Conservation (phyloP, 2,888 invertebrate species). For the Drosophila mayaguana region DNA sequence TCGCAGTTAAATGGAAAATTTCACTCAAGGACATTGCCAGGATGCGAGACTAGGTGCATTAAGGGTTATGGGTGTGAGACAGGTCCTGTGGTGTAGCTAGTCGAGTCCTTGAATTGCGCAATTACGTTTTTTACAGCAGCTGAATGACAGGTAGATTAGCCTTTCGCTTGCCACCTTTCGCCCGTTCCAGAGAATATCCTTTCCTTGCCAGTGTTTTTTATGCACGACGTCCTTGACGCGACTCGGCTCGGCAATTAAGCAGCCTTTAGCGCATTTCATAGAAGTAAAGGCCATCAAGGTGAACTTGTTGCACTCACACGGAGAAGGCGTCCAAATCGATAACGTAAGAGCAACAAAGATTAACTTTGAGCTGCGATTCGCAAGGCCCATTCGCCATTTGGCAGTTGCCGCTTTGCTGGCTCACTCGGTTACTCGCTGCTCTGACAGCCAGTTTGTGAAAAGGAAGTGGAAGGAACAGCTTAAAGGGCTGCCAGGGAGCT, state of each 20-base stretch:
- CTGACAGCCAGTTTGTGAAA: constrained; percentile 40
- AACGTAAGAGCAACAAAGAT: constrained; percentile 42
- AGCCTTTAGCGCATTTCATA: constrained; percentile 38
- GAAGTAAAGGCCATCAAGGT: constrained; percentile 54
- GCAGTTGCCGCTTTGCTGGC: constrained; percentile 8
- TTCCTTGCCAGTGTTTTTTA: constrained; percentile 42
- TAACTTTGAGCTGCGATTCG: constrained; percentile 28
- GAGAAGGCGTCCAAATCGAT: constrained; percentile 42
- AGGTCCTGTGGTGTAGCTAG: constrained; percentile 54
- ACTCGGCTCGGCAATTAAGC: constrained; percentile 20
- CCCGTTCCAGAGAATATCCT: constrained; percentile 59
- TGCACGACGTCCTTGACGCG: constrained; percentile 54
- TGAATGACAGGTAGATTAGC: constrained; percentile 39
- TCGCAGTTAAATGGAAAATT: background rate
- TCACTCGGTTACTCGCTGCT: background rate
- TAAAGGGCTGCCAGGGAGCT: constrained; percentile 50
- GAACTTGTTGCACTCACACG: constrained; percentile 46
- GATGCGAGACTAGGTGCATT: constrained; percentile 26
- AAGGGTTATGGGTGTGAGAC: constrained; percentile 63
- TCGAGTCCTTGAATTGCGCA: constrained; percentile 64
- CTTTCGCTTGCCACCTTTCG: constrained; percentile 42
- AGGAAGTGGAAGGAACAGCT: constrained; percentile 63
- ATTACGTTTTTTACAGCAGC: constrained; percentile 71
- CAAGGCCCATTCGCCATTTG: constrained; percentile 26
- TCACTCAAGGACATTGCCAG: constrained; percentile 37